Evolutionary conservation across 2,797 vertebrate species (phyloP), one percentile per base, ranked within the genome.

Genomic region (Geotrypetes seraphini): DNA sequence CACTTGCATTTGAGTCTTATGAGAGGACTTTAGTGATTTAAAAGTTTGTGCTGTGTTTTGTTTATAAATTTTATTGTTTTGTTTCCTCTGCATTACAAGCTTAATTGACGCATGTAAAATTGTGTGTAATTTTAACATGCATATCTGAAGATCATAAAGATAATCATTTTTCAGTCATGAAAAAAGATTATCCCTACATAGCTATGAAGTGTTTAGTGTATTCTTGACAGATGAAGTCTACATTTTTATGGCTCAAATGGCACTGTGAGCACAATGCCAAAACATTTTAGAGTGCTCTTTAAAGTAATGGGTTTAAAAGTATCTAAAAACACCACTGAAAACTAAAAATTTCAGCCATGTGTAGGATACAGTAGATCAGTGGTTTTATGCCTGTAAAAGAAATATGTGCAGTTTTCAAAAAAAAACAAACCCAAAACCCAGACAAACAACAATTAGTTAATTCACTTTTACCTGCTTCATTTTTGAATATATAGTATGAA

Each of bases 111-210:
- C n/a, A n/a, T n/a, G n/a, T n/a, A n/a, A n/a, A n/a, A n/a, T n/a
- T n/a, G n/a, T n/a, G n/a, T n/a, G n/a, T n/a, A n/a, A n/a, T n/a
- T n/a, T n/a, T n/a, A n/a, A n/a, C n/a, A 64, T 73, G 44, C 47
- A 62, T 39, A 69, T 66, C 30, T 61, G 39, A 57, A 55, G 60
- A 60, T 69, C 57, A 57, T 57, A 43, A 58, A 60, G 56, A 39
- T 48, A 69, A 40, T 63, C 43, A 34, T 47, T 26, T 57, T 75
- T 62, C 57, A 44, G 61, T 60, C 45, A 42, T 41, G 33, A 47
- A n/a, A 23, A 33, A 57, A 51, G 57, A 68, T 71, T 61, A 69
- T 49, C 29, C 54, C 59, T 25, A 10, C 25, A 28, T 18, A 52
- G 41, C 40, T 71, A 24, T 60, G 56, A 54, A 60, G 25, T 48